These are phyloP conservation scores for Alouatta palliata DNA, from an alignment of 2,113 vertebrate species.

Conservation along the genomic window DNA sequence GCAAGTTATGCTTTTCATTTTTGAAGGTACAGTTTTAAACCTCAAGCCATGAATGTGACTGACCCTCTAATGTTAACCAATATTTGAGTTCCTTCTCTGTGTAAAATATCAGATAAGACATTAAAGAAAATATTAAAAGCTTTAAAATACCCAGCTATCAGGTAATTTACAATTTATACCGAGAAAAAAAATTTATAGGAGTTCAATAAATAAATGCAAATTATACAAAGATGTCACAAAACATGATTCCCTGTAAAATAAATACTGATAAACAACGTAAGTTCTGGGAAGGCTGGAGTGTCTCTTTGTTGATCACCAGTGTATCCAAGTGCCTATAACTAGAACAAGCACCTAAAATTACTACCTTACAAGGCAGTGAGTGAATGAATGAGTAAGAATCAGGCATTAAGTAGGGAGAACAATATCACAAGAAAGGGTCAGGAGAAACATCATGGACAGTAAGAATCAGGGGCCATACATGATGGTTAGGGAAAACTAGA, in stretches of 20 bases:
- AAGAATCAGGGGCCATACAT: not conserved
- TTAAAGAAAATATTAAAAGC: not conserved
- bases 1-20: not conserved
- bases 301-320: not conserved
- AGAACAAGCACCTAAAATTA: not conserved
- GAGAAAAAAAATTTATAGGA: not conserved
- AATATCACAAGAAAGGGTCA: not conserved
- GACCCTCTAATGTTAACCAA: not conserved
- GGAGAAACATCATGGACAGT: not conserved
- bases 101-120: not conserved
- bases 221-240: not conserved
- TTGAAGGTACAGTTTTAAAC: not conserved
- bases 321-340: not conserved
- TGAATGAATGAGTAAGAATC: not conserved
- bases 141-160: not conserved
- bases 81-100: not conserved
- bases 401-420: not conserved
- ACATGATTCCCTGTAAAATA: not conserved
- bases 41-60: not conserved
- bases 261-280: not conserved
- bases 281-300: not conserved
- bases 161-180: not conserved
- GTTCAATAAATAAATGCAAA: not conserved
- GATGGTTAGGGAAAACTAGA: not conserved
- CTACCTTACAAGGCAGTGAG: not conserved